Base-by-base conservation (phyloP, 2,888 invertebrate species). In the Maniola hyperantus region DNA sequence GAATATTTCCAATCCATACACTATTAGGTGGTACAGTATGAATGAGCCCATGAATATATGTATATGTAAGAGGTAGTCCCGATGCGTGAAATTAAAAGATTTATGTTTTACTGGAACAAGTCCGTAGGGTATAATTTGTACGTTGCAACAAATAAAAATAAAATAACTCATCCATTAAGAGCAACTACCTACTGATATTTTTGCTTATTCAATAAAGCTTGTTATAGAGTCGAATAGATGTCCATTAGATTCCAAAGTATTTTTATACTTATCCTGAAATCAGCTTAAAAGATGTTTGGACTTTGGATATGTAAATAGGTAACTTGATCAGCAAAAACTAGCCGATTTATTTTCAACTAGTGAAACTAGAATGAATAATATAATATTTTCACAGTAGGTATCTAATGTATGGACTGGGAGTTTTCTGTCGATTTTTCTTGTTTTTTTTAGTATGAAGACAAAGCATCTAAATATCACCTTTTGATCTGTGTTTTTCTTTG, bases 401-500 rank as follows among this genome's bases (percentile, higher is more conserved):
- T 5, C 4, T 48, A 48, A 8, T 48, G 18, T 15, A 48, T 18
- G 53, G 62, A 62, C 46, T 63, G 54, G 34, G 10, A 63, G 55
- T 54, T 6, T 51, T 42, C 42, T 53, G 62, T 26, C 39, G 20
- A 34, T 36, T 60, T 18, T 64, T n/a, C n/a, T n/a, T 44, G 53
- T 13, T 60, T 34, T 51, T 67, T 7, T 44, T 44, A 50, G 63
- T 63, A 60, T 18, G 55, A 66, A 53, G 44, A 58, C 36, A 66
- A 68, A 67, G 66, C 67, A 55, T 65, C 60, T 65, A 65, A 68
- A 55, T 36, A 58, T 53, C 62, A 60, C 50, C 50, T 66, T 67
- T 68, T 39, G 36, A 66, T 59, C 50, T 42, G 42, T 62, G 54
- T 44, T 63, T 48, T 42, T 46, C 58, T 65, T 59, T 58, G 39